Conservation (phyloP, 1,140 invertebrate genomes). For the Drosophila nannoptera region DNA sequence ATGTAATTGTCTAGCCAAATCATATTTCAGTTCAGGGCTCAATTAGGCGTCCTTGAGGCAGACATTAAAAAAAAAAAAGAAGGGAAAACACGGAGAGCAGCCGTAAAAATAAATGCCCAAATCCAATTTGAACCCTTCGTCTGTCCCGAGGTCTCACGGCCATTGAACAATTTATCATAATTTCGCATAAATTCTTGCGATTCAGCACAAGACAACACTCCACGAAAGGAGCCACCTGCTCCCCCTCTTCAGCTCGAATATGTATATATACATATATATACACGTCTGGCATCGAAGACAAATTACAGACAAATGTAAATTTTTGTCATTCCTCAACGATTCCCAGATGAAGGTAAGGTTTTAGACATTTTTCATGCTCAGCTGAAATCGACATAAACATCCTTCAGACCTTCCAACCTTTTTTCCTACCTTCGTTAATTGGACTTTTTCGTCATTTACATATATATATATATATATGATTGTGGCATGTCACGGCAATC, state of each 20-base stretch:
- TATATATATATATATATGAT: neutral
- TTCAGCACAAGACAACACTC: slow-evolving; percentile 41
- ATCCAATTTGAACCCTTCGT: slow-evolving; percentile 24
- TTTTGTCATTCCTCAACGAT: slow-evolving; percentile 51
- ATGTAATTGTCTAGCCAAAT: slow-evolving; percentile 55
- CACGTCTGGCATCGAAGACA: slow-evolving; percentile 61
- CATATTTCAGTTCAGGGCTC: slow-evolving; percentile 37
- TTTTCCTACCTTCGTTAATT: slow-evolving; percentile 24
- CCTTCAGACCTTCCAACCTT: neutral
- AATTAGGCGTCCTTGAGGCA: slow-evolving; percentile 54
- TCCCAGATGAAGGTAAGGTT: slow-evolving; percentile 23
- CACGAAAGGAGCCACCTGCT: neutral
- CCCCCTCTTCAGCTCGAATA: neutral
- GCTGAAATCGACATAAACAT: slow-evolving; percentile 30
- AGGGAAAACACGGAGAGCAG: neutral
- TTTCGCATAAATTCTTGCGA: slow-evolving; percentile 56
- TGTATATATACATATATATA: slow-evolving; percentile 30
- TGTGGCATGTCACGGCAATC: slow-evolving; percentile 1
- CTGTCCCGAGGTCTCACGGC: slow-evolving; percentile 7
- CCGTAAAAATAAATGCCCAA: slow-evolving; percentile 5
- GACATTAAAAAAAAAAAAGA: slow-evolving; percentile 18
- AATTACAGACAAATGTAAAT: slow-evolving; percentile 68
- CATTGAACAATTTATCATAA: slow-evolving; percentile 69
- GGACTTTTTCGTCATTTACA: slow-evolving; percentile 1
- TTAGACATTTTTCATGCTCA: slow-evolving; percentile 54